Evolutionary conservation across 1,140 invertebrate genomes (phyloP).

Genomic region (Drosophila ambigua): DNA sequence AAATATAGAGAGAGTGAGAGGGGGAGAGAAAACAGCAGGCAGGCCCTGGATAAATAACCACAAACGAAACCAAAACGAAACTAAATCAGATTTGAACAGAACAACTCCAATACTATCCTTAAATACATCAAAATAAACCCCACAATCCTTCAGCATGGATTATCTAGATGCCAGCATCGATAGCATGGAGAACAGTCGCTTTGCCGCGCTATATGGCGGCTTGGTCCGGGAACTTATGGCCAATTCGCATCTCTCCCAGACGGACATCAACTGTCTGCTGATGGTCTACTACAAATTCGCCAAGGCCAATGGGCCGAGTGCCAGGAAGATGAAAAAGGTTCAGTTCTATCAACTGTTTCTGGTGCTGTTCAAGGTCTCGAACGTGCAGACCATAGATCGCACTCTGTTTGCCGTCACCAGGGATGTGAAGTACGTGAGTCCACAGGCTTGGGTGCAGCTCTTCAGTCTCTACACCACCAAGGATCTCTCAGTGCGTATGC

Average conservation of each 20-base stretch:
- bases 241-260: slow-evolving; percentile 20
- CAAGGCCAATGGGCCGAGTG: slow-evolving; percentile 28
- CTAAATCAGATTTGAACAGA: not conserved
- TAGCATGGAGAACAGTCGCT: slow-evolving; percentile 46
- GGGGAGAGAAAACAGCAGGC: too few relatives aligned
- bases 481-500: slow-evolving; percentile 41
- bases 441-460: slow-evolving; percentile 34
- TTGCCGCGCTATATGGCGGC: slow-evolving; percentile 28
- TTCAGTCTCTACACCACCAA: slow-evolving; percentile 36
- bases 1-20: too few relatives aligned
- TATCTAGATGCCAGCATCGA: slow-evolving; percentile 43
- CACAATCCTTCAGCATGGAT: slow-evolving; percentile 18
- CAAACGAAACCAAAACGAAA: too few relatives aligned
- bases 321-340: slow-evolving; percentile 34
- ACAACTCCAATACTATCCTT: not conserved
- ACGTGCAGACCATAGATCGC: slow-evolving; percentile 36
- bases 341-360: slow-evolving; percentile 45
- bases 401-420: slow-evolving; percentile 34
- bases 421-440: slow-evolving; percentile 24
- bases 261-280: slow-evolving; percentile 41
- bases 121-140: not conserved
- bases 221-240: slow-evolving; percentile 28
- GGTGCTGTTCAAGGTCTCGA: slow-evolving; percentile 45
- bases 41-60: too few relatives aligned
- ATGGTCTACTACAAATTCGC: slow-evolving; percentile 57